Conservation (phyloP, 2,888 invertebrate species). For the Pollenia amentaria region DNA sequence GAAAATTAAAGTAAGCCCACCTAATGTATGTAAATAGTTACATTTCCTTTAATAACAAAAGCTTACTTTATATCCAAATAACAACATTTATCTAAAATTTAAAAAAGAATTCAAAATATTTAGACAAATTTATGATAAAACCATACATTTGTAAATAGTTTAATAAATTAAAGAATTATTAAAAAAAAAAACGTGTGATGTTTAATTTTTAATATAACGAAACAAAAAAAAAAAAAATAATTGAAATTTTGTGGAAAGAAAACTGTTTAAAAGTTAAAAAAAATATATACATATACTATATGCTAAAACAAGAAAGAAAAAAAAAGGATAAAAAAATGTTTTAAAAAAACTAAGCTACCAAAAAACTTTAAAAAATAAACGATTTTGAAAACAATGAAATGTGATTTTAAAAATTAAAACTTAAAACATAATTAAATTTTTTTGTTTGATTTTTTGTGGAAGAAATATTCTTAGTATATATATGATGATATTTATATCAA, state of each 20-base stretch:
- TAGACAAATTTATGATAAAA: constrained; percentile 74
- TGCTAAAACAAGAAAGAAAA: constrained; percentile 58
- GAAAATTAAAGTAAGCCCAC: constrained; percentile 46
- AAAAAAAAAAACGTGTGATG: constrained; percentile 36
- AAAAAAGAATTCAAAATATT: constrained; percentile 63
- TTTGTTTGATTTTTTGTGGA: too few species aligned
- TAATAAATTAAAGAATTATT: constrained; percentile 70
- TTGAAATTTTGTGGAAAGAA: constrained; percentile 71
- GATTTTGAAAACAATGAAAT: constrained; percentile 82
- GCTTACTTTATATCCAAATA: constrained; percentile 54
- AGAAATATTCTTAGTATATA: too few species aligned
- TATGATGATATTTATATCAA: too few species aligned
- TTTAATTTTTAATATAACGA: constrained; percentile 58
- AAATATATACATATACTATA: constrained; percentile 16
- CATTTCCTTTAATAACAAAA: constrained; percentile 39
- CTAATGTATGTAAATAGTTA: constrained; percentile 53
- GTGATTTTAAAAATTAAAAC: constrained; percentile 81
- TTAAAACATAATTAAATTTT: constrained; percentile 34
- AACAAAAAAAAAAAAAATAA: constrained; percentile 70
- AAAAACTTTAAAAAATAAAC: constrained; percentile 64
- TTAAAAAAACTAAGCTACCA: constrained; percentile 68
- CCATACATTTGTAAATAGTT: constrained; percentile 80
- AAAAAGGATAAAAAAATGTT: constrained; percentile 52
- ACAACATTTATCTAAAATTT: constrained; percentile 51
- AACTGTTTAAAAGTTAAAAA: constrained; percentile 71